Conservation (phyloP, 2,797 vertebrate genomes). For the Octomys mimax region DNA sequence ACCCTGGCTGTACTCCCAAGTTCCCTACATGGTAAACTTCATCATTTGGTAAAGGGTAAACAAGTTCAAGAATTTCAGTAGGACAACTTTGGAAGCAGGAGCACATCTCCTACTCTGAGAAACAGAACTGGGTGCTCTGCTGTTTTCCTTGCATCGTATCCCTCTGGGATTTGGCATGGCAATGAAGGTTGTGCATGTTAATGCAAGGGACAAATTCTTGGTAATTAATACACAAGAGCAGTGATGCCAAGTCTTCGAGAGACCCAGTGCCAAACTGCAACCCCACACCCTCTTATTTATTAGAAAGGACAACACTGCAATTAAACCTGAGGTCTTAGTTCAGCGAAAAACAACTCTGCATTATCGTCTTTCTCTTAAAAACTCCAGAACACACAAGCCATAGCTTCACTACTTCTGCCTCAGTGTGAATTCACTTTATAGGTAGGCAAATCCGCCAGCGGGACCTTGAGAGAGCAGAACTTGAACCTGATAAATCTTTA, state of each 20-base stretch:
- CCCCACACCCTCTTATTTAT: background rate
- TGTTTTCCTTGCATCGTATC: background rate
- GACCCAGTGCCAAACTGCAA: background rate
- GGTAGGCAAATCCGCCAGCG: background rate
- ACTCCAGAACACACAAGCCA: background rate
- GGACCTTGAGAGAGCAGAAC: background rate
- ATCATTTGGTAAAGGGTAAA: background rate
- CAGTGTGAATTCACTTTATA: background rate
- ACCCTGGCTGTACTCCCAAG: background rate
- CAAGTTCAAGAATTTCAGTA: constrained; percentile 19
- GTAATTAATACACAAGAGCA: background rate
- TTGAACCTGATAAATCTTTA: background rate
- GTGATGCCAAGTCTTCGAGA: background rate
- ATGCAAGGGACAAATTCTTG: background rate
- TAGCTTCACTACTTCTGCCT: background rate
- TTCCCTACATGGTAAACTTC: background rate
- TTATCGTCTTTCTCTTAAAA: background rate
- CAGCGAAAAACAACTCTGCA: background rate
- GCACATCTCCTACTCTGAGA: background rate
- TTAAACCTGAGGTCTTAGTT: background rate
- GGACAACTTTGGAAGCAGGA: background rate
- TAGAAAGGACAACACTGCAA: background rate
- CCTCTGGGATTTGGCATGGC: background rate
- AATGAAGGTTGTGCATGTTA: background rate
- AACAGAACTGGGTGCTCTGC: background rate